Evolutionary conservation across 2,888 invertebrate genomes (phyloP).

Genomic region (Polia nebulosa): DNA sequence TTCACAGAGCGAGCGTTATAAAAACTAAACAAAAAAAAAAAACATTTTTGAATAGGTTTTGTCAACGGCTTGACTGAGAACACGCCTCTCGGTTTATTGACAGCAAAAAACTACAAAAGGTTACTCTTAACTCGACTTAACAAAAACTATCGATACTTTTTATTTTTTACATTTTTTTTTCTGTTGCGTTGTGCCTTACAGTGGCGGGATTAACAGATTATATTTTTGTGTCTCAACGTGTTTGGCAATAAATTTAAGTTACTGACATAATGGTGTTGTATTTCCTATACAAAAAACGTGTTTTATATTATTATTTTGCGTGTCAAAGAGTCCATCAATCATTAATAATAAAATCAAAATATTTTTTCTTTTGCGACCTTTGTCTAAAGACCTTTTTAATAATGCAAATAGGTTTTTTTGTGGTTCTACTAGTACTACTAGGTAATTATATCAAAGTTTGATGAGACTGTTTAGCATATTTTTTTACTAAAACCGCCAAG

Average conservation of each 20-base stretch:
- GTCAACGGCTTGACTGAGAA: constrained; percentile 68
- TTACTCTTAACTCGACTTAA: constrained; percentile 56
- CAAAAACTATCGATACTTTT: constrained; percentile 39
- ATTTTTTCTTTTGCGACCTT: constrained; percentile 20
- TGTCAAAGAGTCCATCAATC: constrained; percentile 38
- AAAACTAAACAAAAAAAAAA: constrained; percentile 29
- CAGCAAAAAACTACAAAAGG: constrained; percentile 68
- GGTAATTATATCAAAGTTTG: constrained; percentile 21
- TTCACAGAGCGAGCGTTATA: constrained; percentile 14
- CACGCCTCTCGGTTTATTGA: constrained; percentile 70
- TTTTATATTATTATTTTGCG: constrained; percentile 23
- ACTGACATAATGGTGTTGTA: constrained; percentile 45
- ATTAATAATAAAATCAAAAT: constrained; percentile 32
- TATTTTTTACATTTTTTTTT: constrained; percentile 4
- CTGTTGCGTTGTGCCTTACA: constrained; percentile 11
- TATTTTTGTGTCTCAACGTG: constrained; percentile 21
- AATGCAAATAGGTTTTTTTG: constrained; percentile 35
- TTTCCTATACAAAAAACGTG: constrained; percentile 33
- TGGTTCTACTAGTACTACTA: background rate
- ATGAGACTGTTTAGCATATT: constrained; percentile 24
- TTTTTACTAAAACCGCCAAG: constrained; percentile 1
- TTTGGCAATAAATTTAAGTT: constrained; percentile 30
- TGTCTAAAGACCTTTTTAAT: constrained; percentile 35
- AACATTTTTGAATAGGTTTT: constrained; percentile 54
- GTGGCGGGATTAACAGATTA: constrained; percentile 34